Evolutionary conservation across 2,797 vertebrate species (phyloP).

Genomic region (Mastacembelus armatus): DNA sequence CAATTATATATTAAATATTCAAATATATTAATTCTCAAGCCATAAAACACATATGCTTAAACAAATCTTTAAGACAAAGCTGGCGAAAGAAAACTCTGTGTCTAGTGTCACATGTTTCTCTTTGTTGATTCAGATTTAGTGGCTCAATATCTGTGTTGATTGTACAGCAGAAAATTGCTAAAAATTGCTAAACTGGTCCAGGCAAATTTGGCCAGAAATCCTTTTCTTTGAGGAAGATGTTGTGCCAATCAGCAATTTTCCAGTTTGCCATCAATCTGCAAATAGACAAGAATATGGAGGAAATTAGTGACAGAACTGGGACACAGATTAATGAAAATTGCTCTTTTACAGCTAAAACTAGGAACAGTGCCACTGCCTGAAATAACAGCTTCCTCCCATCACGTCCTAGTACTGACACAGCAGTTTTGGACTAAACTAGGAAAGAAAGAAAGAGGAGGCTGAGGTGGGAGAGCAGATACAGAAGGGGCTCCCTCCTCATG

Average conservation of each 20-base stretch:
- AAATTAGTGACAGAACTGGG: conserved; percentile 29
- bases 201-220: background rate
- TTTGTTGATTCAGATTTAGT: background rate
- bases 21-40: background rate
- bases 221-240: background rate
- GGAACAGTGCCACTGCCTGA: background rate
- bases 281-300: conserved; percentile 25
- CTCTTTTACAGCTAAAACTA: background rate
- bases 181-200: background rate
- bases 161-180: background rate
- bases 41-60: background rate
- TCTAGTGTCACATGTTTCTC: background rate
- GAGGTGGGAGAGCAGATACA: too few species aligned
- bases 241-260: conserved; percentile 5
- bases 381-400: conserved; percentile 6
- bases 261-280: conserved; percentile 46
- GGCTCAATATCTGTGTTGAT: background rate
- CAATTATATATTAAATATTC: background rate
- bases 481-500: conserved; percentile 46
- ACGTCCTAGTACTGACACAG: conserved; percentile 41
- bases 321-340: background rate
- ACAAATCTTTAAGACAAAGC: conserved; percentile 3
- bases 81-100: background rate
- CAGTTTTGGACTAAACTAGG: conserved; percentile 31
- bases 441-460: conserved; percentile 1